Percentiles rank a stretch among this genome's conserved stretches.
Conservation (phyloP, 2,113 vertebrate genomes). For the Noctilio leporinus region DNA sequence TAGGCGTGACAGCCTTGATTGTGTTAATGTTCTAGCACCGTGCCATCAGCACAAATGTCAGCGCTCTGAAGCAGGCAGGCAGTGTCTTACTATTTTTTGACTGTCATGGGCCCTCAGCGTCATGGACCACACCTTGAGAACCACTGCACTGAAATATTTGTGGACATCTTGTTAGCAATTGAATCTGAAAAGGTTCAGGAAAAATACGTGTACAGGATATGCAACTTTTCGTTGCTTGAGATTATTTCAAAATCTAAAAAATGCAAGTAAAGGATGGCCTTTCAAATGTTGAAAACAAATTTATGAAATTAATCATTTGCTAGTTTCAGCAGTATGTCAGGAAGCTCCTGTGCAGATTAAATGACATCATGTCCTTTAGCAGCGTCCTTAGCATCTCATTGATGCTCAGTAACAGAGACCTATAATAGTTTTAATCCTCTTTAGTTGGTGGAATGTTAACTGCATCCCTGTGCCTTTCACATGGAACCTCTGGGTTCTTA, state of each 20-base stretch:
- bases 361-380: background rate
- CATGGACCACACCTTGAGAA: background rate
- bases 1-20: background rate
- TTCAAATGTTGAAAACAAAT: background rate
- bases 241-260: background rate
- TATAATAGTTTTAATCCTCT: background rate
- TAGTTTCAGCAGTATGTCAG: background rate
- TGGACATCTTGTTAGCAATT: background rate
- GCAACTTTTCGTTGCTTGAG: background rate
- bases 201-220: background rate
- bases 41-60: background rate
- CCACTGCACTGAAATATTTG: background rate
- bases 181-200: background rate
- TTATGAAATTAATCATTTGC: background rate
- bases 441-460: background rate
- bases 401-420: background rate
- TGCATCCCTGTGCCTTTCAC: background rate
- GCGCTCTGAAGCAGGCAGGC: background rate
- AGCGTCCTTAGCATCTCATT: background rate
- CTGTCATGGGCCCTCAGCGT: background rate
- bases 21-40: background rate
- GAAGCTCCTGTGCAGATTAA: conserved; percentile 13
- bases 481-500: background rate
- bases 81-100: background rate
- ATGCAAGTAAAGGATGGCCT: background rate